Evolutionary conservation across 1,140 invertebrate species (phyloP).

Genomic region (Phthorimaea operculella): DNA sequence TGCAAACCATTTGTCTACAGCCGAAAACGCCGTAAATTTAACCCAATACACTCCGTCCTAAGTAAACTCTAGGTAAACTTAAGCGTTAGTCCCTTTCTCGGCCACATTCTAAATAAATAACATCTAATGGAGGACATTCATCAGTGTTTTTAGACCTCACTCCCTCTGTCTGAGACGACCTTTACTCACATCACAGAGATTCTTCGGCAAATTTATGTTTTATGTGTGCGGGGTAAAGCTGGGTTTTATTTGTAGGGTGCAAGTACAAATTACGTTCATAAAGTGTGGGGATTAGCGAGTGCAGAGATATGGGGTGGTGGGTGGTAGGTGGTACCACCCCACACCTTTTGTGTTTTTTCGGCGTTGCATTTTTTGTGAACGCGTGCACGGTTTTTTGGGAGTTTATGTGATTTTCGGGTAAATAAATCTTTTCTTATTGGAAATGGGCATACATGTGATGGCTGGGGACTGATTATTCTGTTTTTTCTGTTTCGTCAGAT

Average conservation of each 20-base stretch:
- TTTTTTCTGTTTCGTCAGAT: no score
- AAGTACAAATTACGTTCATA: conserved; percentile 51
- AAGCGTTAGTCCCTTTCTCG: conserved; percentile 56
- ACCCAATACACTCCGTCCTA: conserved; percentile 62
- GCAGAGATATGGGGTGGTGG: conserved; percentile 51
- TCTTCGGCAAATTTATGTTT: conserved; percentile 15
- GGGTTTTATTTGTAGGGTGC: conserved; percentile 16
- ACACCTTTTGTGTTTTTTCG: conserved; percentile 41
- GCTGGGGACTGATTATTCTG: no score
- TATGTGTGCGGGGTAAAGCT: conserved; percentile 21
- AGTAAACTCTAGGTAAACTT: conserved; percentile 64
- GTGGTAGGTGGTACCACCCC: conserved; percentile 46
- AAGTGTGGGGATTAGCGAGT: conserved; percentile 59
- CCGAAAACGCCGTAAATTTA: conserved; percentile 55
- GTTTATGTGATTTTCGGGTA: conserved; percentile 30
- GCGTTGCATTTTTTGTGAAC: conserved; percentile 61
- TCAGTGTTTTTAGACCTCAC: conserved; percentile 63
- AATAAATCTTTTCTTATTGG: no score
- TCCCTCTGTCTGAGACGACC: conserved; percentile 44
- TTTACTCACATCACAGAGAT: conserved; percentile 19
- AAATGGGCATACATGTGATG: no score
- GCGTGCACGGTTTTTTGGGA: conserved; percentile 33
- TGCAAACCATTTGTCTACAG: conserved; percentile 52
- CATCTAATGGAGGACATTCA: conserved; percentile 69
- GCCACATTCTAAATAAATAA: conserved; percentile 70